phyloP scores from a whole-genome alignment of 2,113 vertebrate genomes.

The Poicephalus meyeri region DNA sequence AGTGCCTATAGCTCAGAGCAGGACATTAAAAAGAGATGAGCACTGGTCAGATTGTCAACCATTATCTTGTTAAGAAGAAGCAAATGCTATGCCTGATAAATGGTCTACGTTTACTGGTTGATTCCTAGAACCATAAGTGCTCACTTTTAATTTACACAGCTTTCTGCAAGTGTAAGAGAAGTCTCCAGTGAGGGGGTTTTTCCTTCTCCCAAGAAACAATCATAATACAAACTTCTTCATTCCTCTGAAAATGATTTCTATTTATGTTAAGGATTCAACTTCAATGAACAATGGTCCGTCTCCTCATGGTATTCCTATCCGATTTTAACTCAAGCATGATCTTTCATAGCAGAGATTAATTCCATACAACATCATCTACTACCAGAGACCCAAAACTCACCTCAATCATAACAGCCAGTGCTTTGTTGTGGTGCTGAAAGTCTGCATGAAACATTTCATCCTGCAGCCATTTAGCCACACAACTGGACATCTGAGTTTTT shows the following conservation, averaged over 20 bases:
- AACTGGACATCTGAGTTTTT: conserved; percentile 93
- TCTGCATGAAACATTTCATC: conserved; percentile 97
- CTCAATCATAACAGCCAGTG: conserved; percentile 92
- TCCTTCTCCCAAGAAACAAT: not conserved
- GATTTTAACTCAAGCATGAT: not conserved
- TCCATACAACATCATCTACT: not conserved
- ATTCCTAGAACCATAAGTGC: not conserved
- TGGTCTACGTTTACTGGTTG: not conserved
- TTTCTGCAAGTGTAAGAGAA: not conserved
- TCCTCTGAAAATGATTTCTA: not conserved
- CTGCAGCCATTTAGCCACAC: conserved; percentile 93
- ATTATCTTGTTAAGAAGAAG: not conserved
- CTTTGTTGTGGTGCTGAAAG: conserved; percentile 97
- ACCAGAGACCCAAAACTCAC: conserved; percentile 69
- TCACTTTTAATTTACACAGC: not conserved
- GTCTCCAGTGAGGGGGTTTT: not conserved
- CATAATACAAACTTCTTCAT: not conserved
- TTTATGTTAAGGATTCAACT: not conserved
- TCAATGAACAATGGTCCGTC: not conserved
- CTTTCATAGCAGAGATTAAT: not conserved
- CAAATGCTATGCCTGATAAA: not conserved
- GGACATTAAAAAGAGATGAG: not conserved
- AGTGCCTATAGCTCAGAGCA: not conserved
- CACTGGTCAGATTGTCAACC: not conserved
- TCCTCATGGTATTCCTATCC: not conserved